These are phyloP conservation scores for Alosa sapidissima DNA, from an alignment of 2,797 vertebrate genomes.

Conservation along the genomic window DNA sequence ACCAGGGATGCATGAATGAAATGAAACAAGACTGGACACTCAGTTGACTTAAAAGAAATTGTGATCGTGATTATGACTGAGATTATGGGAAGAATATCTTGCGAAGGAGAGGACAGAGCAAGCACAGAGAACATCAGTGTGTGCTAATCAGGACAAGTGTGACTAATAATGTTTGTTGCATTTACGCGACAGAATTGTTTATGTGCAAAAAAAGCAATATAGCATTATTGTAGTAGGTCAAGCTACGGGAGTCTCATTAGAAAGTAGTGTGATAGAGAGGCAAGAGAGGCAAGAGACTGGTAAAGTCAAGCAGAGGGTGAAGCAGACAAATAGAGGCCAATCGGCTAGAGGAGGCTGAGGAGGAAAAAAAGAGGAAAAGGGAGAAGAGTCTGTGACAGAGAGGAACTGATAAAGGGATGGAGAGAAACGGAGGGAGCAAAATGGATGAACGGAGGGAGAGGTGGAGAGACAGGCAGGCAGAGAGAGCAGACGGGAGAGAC, in stretches of 20 bases:
- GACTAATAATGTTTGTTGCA: background rate
- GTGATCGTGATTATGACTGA: background rate
- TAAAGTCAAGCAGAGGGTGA: background rate
- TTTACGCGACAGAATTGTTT: background rate
- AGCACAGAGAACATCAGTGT: background rate
- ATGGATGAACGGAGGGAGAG: background rate
- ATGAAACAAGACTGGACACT: background rate
- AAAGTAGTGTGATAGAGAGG: background rate
- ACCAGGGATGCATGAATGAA: background rate
- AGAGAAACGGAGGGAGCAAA: constrained; percentile 44
- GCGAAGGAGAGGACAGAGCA: background rate
- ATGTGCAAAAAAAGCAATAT: background rate
- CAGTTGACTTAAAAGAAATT: background rate
- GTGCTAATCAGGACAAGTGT: background rate
- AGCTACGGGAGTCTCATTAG: background rate
- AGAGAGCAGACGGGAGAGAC: background rate
- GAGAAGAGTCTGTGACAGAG: background rate
- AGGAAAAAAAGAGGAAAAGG: background rate
- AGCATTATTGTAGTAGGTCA: background rate
- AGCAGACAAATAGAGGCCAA: constrained; percentile 7
- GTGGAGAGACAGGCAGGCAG: background rate
- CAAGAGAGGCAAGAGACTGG: background rate
- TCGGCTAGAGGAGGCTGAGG: background rate
- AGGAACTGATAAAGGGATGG: constrained; percentile 18
- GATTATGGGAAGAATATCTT: background rate